Conservation (phyloP, 2,113 vertebrate genomes). For the Egretta garzetta region DNA sequence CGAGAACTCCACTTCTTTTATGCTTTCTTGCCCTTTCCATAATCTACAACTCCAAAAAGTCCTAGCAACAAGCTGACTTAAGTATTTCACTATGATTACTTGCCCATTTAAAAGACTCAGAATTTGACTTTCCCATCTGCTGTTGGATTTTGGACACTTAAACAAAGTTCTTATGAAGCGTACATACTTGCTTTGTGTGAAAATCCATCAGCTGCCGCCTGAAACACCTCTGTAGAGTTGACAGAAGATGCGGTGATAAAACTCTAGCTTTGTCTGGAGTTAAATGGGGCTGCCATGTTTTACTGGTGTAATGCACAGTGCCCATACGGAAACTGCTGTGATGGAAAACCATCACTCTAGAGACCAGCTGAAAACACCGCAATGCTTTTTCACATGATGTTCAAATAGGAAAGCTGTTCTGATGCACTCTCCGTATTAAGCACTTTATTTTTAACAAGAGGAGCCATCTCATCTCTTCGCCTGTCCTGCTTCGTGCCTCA, state of each 20-base stretch:
- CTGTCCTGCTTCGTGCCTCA: background rate
- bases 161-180: background rate
- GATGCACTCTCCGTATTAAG: background rate
- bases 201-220: background rate
- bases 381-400: background rate
- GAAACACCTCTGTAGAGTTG: background rate
- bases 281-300: background rate
- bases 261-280: background rate
- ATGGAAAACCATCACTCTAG: background rate
- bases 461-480: background rate
- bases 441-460: background rate
- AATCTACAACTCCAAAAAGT: background rate
- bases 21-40: background rate
- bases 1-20: background rate
- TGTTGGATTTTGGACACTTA: background rate
- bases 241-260: background rate
- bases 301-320: background rate
- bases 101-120: background rate
- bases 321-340: background rate
- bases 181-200: background rate
- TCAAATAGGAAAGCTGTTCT: background rate
- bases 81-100: background rate
- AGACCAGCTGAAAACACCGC: background rate
- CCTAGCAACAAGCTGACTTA: background rate
- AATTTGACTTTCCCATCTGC: background rate